These are phyloP conservation scores for Epinephelus awoara DNA, from an alignment of 2,797 vertebrate species.

Conservation along the genomic window DNA sequence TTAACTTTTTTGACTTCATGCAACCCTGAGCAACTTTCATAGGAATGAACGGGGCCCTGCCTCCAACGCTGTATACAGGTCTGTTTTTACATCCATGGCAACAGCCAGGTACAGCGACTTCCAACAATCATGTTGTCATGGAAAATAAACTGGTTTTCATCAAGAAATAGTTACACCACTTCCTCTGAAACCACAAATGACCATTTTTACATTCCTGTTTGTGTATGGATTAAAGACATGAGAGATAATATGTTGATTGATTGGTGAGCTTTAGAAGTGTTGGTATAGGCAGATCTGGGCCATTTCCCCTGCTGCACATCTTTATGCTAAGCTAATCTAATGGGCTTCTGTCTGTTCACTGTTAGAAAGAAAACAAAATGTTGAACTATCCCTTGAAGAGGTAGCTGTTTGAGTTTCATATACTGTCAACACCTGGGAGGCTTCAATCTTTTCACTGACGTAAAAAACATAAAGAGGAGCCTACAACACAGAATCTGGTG, in stretches of 20 bases:
- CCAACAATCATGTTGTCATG: background rate
- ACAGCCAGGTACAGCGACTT: background rate
- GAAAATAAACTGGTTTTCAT: slow-evolving; percentile 8
- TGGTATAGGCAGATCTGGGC: background rate
- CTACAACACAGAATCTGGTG: slow-evolving; percentile 29
- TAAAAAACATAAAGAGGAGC: slow-evolving; percentile 19
- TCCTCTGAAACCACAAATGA: slow-evolving; percentile 4
- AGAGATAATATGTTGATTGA: background rate
- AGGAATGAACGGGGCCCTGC: no score
- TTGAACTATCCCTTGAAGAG: background rate
- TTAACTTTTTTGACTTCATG: no score
- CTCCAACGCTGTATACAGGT: no score
- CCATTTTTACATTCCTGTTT: slow-evolving; percentile 8
- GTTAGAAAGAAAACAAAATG: background rate
- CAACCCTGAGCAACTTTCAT: no score
- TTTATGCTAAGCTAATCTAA: slow-evolving; percentile 7
- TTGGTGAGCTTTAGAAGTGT: background rate
- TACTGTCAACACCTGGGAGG: slow-evolving; percentile 11
- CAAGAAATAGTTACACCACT: background rate
- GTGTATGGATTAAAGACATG: slow-evolving; percentile 3
- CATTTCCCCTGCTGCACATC: background rate
- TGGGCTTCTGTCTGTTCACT: background rate
- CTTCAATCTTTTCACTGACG: slow-evolving; percentile 13
- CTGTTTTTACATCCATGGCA: background rate
- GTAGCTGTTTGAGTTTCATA: slow-evolving; percentile 4